Conservation (phyloP, 1,140 invertebrate species). For the Neotoxoptera formosana region DNA sequence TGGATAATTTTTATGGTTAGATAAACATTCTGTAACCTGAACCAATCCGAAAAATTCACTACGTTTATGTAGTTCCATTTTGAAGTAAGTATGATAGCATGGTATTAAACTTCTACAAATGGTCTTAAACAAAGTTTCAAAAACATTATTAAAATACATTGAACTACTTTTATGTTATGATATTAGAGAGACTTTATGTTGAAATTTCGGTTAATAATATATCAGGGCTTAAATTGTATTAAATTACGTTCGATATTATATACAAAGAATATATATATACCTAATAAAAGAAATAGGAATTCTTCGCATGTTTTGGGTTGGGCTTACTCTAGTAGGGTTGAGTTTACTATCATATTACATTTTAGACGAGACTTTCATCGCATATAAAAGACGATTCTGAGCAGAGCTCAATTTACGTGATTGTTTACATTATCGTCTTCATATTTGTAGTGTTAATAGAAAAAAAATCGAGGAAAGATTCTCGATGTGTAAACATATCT, state of each 20-base stretch:
- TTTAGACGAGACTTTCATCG: not conserved
- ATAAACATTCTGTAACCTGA: not conserved
- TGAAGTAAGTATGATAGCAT: not conserved
- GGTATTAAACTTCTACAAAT: not conserved
- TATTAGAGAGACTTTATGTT: not conserved
- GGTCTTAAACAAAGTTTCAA: not conserved
- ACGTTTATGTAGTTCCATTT: not conserved
- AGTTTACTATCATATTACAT: not conserved
- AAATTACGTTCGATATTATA: not conserved
- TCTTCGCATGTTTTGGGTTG: not conserved
- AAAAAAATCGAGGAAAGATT: not conserved
- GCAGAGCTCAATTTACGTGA: not conserved
- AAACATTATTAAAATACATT: not conserved
- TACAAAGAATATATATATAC: not conserved
- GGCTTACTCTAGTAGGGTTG: not conserved
- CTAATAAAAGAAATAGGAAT: not conserved
- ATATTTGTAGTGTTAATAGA: not conserved
- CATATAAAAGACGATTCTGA: not conserved
- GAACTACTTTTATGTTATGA: not conserved
- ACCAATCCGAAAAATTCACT: not conserved
- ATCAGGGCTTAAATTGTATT: not conserved
- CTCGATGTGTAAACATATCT: not conserved
- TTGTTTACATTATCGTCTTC: not conserved
- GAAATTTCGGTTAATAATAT: not conserved
- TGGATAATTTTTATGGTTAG: not conserved